Base-by-base conservation (phyloP, 2,113 vertebrate genomes). In the Dromaius novaehollandiae region DNA sequence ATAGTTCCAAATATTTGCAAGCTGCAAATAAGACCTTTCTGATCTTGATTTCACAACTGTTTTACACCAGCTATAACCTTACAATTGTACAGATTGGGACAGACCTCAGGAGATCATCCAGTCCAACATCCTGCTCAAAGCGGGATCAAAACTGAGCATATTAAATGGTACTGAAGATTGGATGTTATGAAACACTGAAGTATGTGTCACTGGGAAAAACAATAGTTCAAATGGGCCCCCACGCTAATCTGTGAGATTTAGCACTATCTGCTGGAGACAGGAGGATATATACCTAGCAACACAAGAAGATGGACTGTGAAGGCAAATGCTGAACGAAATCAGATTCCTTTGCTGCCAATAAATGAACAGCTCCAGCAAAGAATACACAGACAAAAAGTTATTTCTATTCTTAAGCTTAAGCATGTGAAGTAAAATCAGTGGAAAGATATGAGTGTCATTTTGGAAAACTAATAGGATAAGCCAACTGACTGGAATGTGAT, bases 1-100 rank as follows among this genome's bases (percentile, higher is more conserved):
- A 70, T 90, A 97, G 76, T 88, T 82, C 6, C 92, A 96, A 97
- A 96, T 97, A 94, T 93, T 96, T 92, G 10, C 76, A 95, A 96
- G 88, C 71, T 93, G 21, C 89, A 92, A 96, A 95, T 80, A 88
- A 88, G 85, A 77, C 40, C 71, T 77, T 94, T 86, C 18, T 88
- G 40, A 75, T 86, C 50, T 68, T 81, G 19, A 81, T 81, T 77
- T 90, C 40, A 86, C 64, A 74, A 30, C 3, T 70, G 26, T 40
- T 88, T n/a, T 71, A 24, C 25, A 36, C 24, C 5, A 4, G 70
- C 22, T 50, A 11, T 60, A 42, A 50, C 9, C 16, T n/a, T 86
- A 9, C 25, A 55, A 26, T 24, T 11, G 38, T 8, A 55, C 21
- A 66, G 71, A 66, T 18, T 40, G 58, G 5, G 15, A 46, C 28